Evolutionary conservation across 2,113 vertebrate genomes (phyloP), one percentile per base, ranked within the genome.

Genomic region (Caranx ignobilis): DNA sequence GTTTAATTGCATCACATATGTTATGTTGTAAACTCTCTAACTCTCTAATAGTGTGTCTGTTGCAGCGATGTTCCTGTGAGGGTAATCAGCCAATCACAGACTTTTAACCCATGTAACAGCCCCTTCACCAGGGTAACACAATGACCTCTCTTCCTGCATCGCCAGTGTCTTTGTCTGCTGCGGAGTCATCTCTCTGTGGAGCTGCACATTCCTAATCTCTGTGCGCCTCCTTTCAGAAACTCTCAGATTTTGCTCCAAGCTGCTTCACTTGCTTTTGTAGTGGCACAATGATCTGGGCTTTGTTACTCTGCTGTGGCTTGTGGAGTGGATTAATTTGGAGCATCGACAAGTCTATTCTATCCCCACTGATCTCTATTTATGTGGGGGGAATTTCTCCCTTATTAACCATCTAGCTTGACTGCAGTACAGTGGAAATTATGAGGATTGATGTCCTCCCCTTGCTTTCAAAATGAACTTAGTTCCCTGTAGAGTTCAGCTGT

Each of bases 191-290:
- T 82, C 73, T 81, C 85, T 11, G 84, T 61, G 84, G 82, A 80
- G 71, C 75, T 82, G 73, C 79, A 81, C 77, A 71, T 72, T 85
- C 70, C 59, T 88, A 88, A 93, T 91, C 86, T 57, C 57, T 78
- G 18, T 77, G 59, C 65, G 75, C 78, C 75, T 83, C 75, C 75
- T 73, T 85, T 86, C 79, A 75, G 48, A 86, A 79, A 84, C 71
- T 81, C 77, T 76, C 75, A 75, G 78, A 87, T 84, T 88, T 67
- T 62, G 75, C 78, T 83, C 77, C 73, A 87, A 82, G 73, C 71
- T 55, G 81, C 71, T 84, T 75, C 66, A 2, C 54, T 83, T 77
- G 85, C 71, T 83, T 88, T 82, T 86, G 81, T 82, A 77, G 71
- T 6, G 13, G 72, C 73, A 41, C 77, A 75, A 57, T 83, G 63